Conservation (phyloP, 2,113 vertebrate species). For the Neomonachus schauinslandi region DNA sequence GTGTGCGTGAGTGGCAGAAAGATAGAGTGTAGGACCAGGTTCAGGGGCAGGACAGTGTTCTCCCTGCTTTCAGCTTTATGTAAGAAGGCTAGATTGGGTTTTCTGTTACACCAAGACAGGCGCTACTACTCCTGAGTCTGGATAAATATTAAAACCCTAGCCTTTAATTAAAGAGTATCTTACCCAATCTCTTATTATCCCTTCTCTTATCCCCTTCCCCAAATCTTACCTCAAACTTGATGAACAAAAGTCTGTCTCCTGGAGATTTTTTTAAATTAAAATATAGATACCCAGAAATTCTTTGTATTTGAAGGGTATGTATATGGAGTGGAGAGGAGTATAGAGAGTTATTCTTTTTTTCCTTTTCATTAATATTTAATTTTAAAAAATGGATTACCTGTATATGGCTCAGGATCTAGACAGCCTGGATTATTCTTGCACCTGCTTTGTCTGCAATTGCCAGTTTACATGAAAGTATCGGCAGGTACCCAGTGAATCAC, state of each 20-base stretch:
- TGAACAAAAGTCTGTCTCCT: background rate
- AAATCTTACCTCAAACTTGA: background rate
- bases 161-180: background rate
- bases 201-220: background rate
- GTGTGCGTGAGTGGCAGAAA: background rate
- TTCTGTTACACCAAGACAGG: background rate
- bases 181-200: background rate
- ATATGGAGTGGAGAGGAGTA: background rate
- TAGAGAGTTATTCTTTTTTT: background rate
- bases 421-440: background rate
- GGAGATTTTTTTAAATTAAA: background rate
- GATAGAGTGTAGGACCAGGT: background rate
- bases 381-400: background rate
- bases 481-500: background rate
- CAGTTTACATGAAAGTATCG: background rate
- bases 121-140: accelerated
- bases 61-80: background rate
- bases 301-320: background rate
- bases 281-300: background rate
- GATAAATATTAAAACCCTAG: background rate
- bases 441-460: background rate
- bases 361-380: background rate
- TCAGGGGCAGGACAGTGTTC: background rate
- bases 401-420: background rate
- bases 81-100: background rate